phyloP scores from a whole-genome alignment of 92 coral and sea anemone species.

The Heteractis magnifica region DNA sequence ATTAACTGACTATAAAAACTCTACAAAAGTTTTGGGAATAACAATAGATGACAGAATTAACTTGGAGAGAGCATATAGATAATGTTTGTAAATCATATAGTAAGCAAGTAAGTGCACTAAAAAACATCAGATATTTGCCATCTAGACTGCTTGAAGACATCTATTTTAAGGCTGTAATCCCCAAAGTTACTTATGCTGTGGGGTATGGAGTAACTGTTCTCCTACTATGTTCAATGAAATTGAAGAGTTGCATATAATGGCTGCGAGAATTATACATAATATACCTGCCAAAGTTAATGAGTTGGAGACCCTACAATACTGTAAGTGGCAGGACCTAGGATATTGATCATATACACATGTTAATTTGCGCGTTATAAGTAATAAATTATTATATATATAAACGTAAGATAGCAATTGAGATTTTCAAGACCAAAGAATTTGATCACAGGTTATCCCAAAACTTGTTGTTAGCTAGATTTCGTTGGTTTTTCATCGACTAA shows the following conservation, averaged over 20 bases:
- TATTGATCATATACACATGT: no score
- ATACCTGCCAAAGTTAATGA: neutral
- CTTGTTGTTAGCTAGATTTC: no score
- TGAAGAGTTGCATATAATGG: conserved; percentile 19
- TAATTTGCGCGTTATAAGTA: no score
- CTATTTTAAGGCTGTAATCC: conserved; percentile 19
- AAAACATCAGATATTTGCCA: conserved; percentile 11
- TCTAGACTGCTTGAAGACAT: conserved; percentile 10
- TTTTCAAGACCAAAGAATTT: neutral
- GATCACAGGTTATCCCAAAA: neutral
- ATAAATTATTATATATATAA: no score
- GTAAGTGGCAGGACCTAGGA: conserved; percentile 30
- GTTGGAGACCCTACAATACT: conserved; percentile 3
- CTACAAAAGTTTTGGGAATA: no score
- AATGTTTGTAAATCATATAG: neutral
- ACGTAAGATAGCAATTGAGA: conserved; percentile 27
- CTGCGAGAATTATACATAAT: conserved; percentile 1
- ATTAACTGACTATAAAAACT: no score
- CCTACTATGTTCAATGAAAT: conserved; percentile 12
- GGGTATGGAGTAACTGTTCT: conserved; percentile 18
- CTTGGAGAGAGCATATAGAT: conserved; percentile 7
- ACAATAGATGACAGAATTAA: no score
- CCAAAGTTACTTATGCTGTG: conserved; percentile 10
- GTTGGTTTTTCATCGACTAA: no score
- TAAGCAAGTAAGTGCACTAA: conserved; percentile 1